Evolutionary conservation across 1,140 invertebrate genomes (phyloP), one percentile per base, ranked within the genome.

Genomic region (Cyclina sinensis): DNA sequence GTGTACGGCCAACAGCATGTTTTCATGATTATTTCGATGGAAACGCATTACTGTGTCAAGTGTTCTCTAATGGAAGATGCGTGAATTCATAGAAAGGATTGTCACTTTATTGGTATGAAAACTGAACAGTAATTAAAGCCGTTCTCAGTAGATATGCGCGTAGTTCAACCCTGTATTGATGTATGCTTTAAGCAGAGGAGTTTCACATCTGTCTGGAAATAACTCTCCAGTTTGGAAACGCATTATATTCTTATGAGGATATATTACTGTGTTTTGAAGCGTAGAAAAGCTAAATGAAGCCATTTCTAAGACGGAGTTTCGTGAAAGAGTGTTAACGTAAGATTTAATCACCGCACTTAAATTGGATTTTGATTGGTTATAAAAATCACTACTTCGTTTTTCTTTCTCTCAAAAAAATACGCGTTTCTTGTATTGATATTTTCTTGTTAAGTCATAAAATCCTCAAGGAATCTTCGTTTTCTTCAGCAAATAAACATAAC

Each of bases 21-120:
- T 78, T 78, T 78, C n/a, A n/a, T 35, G 74, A 54, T 35, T 51
- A 51, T 51, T 78, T 46, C 74, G 43, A 51, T 78, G 46, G 43
- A 54, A 78, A 51, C 3, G 24, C 46, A 84, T 70, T 51, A 51
- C 43, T 84, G 62, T 73, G 82, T 84, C 82, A 84, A 74, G 12
- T 84, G 74, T 32, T 78, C n/a, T 78, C 11, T 51, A 78, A 78
- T 78, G 48, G 74, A 35, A 18, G 39, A 78, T 35, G 43, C n/a
- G 74, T 24, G 43, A 35, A 78, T 54, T 24, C 46, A 78, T 12
- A 1, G 27, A 54, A 4, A 35, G 48, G 5, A 35, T 57, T 51
- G 46, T 78, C 12, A 12, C 74, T 54, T 54, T 48, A 51, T 27
- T 57, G n/a, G 46, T 24, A 51, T 70, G 24, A 70, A 70, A 54